phyloP scores from a whole-genome alignment of 2,888 invertebrate species.

The Lydus trimaculatus region DNA sequence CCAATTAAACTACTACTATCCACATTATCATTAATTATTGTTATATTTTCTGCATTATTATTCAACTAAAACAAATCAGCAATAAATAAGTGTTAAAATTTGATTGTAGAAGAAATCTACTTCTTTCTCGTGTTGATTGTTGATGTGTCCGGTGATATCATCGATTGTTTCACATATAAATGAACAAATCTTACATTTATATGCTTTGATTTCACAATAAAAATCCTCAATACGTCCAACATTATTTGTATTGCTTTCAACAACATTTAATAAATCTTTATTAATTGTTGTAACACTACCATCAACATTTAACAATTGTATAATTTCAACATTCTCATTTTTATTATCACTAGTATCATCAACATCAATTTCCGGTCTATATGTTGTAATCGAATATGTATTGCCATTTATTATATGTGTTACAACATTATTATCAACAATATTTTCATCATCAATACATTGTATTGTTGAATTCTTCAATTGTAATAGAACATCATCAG shows the following conservation, averaged over 20 bases:
- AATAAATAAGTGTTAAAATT: background rate
- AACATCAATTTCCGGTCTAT: background rate
- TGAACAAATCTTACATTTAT: slow-evolving; percentile 56
- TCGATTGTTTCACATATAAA: slow-evolving; percentile 51
- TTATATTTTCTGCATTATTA: slow-evolving; percentile 14
- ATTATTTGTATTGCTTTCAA: slow-evolving; percentile 9
- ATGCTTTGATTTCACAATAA: slow-evolving; percentile 49
- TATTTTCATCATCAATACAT: slow-evolving; percentile 6
- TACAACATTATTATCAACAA: slow-evolving; percentile 12
- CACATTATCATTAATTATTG: slow-evolving; percentile 15
- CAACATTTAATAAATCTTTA: slow-evolving; percentile 32
- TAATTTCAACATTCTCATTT: slow-evolving; percentile 37
- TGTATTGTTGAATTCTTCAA: slow-evolving; percentile 26
- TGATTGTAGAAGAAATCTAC: slow-evolving; percentile 26
- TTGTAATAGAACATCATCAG: slow-evolving; percentile 44
- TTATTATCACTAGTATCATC: slow-evolving; percentile 25
- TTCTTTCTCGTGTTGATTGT: slow-evolving; percentile 42
- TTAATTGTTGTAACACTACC: slow-evolving; percentile 42
- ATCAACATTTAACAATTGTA: slow-evolving; percentile 47
- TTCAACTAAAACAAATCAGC: background rate
- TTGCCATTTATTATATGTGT: slow-evolving; percentile 27
- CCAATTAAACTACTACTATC: slow-evolving; percentile 22
- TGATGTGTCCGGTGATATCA: slow-evolving; percentile 51
- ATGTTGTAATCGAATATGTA: slow-evolving; percentile 18
- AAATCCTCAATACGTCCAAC: slow-evolving; percentile 40